These are phyloP conservation scores for Acanthurus leucopareius DNA, from an alignment of 2,797 vertebrate genomes.

Conservation along the genomic window DNA sequence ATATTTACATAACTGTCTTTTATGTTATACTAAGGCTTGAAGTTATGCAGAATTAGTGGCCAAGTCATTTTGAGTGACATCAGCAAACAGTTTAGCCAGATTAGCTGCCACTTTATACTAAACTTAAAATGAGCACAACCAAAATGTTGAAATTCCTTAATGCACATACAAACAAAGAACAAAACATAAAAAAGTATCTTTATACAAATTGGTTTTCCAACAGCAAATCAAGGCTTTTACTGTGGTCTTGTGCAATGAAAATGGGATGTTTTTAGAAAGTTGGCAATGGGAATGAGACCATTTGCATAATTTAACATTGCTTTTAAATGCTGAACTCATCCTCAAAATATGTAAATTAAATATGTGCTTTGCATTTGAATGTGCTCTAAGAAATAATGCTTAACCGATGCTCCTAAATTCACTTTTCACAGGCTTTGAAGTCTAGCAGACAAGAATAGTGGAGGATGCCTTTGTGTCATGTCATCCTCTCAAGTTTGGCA, in stretches of 20 bases:
- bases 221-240: neutral
- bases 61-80: no score
- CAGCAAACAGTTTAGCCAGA: no score
- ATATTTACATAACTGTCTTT: no score
- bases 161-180: no score
- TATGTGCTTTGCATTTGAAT: neutral
- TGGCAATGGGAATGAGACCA: neutral
- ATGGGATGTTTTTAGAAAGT: neutral
- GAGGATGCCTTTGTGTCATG: neutral
- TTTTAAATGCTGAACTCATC: neutral
- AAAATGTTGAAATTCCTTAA: no score
- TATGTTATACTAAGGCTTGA: no score
- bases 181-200: neutral
- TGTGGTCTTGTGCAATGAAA: neutral
- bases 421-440: neutral
- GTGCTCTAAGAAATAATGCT: neutral
- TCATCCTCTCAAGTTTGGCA: constrained; percentile 17
- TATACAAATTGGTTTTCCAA: neutral
- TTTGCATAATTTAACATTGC: neutral
- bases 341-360: neutral
- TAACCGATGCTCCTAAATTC: neutral
- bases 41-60: no score
- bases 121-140: no score
- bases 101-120: no score
- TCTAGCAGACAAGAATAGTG: neutral